Conservation (phyloP, 2,113 vertebrate species). For the Chrysemys picta region DNA sequence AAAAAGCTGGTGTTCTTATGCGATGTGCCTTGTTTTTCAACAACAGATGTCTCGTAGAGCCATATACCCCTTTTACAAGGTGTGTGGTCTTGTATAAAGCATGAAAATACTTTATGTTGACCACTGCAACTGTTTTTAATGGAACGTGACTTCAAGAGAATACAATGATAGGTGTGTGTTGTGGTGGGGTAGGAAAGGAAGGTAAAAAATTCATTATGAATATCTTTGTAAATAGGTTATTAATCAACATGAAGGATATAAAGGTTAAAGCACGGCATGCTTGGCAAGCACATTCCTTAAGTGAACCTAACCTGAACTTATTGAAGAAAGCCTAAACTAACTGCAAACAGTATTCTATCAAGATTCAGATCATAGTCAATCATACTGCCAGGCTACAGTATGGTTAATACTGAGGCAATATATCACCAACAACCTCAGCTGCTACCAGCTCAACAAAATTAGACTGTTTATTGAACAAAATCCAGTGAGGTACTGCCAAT, state of each 20-base stretch:
- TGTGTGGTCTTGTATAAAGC: background rate
- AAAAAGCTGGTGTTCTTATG: background rate
- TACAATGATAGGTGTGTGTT: slow-evolving; percentile 57
- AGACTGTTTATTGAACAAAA: slow-evolving; percentile 36
- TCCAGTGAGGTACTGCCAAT: slow-evolving; percentile 8
- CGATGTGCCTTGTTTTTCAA: background rate
- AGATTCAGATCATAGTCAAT: slow-evolving; percentile 56
- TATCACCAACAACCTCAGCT: slow-evolving; percentile 54
- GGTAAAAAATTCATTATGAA: slow-evolving; percentile 63
- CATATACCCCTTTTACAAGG: background rate
- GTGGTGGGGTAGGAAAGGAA: slow-evolving; percentile 33
- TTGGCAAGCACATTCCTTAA: slow-evolving; percentile 57
- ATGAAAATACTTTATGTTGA: background rate
- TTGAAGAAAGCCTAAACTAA: slow-evolving; percentile 66
- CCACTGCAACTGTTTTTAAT: slow-evolving; percentile 25
- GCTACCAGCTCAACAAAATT: slow-evolving; percentile 58
- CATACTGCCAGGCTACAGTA: slow-evolving; percentile 60
- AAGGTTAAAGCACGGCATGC: slow-evolving; percentile 30
- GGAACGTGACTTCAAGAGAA: slow-evolving; percentile 32
- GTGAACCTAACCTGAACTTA: slow-evolving; percentile 73
- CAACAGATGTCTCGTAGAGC: background rate
- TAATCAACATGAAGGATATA: slow-evolving; percentile 62
- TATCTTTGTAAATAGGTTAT: slow-evolving; percentile 65
- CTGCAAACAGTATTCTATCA: slow-evolving; percentile 55
- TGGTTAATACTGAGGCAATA: slow-evolving; percentile 54